Base-by-base conservation (phyloP, 2,888 invertebrate species). In the Piscicola geometra region DNA sequence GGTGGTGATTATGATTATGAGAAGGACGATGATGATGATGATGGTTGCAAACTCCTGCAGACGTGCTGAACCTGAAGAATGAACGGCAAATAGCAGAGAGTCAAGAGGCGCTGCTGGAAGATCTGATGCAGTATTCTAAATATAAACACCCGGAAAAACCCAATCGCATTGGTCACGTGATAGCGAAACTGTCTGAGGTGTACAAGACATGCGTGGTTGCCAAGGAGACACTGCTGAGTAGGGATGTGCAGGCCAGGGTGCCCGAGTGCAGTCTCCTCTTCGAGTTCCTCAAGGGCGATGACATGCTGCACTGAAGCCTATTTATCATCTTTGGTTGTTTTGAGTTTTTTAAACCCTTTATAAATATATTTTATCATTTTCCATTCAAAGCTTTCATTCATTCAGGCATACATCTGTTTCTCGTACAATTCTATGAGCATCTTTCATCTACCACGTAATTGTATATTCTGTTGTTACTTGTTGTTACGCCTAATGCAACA, bases 171-270 rank as follows among this genome's bases (percentile, higher is more conserved):
- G 95, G 95, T 64, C 95, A 96, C 86, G 87, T 97, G 75, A 87
- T 97, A 79, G 88, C 96, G 78, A 90, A 95, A 82, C 93, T 97
- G 86, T 94, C 96, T 21, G 96, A 97, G 86, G 88, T 97, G 82
- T 94, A 96, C 86, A 89, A 95, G 84, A 93, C 95, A 81, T 95
- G 95, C 86, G 93, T 94, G 89, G 92, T 93, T 83, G 93, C 94
- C 81, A 96, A 96, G 86, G 96, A 84, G 76, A 81, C 81, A 71
- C 80, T 84, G 12, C 77, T 50, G n/a, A 76, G 76, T 77, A 92
- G 92, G 86, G 90, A 91, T 81, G 92, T 93, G 86, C 93, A 94
- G 81, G 93, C 93, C 78, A 93, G 93, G 83, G 92, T 92, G 76
- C 91, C 92, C 77, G 92, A 92, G 84, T 96, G 95, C 88, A 95